Conservation (phyloP, 2,888 invertebrate genomes). For the Acholoe squamosa region DNA sequence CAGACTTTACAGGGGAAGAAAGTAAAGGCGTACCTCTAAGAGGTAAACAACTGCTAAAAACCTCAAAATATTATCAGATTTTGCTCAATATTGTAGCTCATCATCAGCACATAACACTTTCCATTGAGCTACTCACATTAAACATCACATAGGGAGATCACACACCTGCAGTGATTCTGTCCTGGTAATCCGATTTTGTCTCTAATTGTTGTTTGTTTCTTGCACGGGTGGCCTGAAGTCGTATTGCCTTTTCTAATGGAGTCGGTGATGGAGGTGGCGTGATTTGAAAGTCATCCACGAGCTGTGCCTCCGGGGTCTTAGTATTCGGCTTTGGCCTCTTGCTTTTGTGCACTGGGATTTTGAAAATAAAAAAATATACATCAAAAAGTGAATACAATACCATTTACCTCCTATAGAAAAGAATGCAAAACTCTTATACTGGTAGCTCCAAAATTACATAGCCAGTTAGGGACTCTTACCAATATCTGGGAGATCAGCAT, state of each 20-base stretch:
- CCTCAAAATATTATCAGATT: no score
- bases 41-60: no score
- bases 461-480: conserved; percentile 52
- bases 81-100: no score
- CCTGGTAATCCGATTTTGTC: conserved; percentile 30
- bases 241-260: not conserved
- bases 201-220: not conserved
- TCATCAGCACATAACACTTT: no score
- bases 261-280: conserved; percentile 67
- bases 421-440: no score
- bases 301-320: not conserved
- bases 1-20: no score
- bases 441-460: no score
- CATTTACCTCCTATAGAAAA: no score
- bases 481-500: conserved; percentile 64
- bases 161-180: conserved; percentile 56
- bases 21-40: no score
- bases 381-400: no score
- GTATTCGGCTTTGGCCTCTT: conserved; percentile 12
- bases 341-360: conserved; percentile 25
- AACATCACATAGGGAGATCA: no score
- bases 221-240: not conserved
- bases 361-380: not conserved
- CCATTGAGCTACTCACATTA: no score
- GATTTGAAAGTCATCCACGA: conserved; percentile 72